These are phyloP conservation scores for Strix aluco DNA, from an alignment of 2,113 vertebrate species.

Conservation along the genomic window DNA sequence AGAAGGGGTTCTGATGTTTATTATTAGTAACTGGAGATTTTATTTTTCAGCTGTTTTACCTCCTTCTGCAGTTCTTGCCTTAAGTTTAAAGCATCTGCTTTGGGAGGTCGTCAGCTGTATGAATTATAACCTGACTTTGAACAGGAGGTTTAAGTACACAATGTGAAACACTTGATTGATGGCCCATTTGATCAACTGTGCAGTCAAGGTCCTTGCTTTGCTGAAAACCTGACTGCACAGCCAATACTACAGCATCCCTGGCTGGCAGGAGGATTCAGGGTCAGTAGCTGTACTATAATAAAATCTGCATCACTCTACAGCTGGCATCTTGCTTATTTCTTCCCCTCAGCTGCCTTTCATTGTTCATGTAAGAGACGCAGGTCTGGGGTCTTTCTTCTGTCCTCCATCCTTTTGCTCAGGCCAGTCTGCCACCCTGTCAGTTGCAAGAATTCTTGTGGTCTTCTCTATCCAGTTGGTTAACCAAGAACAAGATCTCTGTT, in stretches of 20 bases:
- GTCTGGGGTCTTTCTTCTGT: background rate
- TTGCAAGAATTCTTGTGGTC: background rate
- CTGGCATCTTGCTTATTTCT: background rate
- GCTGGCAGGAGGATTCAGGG: background rate
- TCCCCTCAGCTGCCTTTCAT: background rate
- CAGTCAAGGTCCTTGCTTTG: slow-evolving; percentile 8
- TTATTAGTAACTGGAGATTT: background rate
- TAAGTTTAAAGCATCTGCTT: background rate
- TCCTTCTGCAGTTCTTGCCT: background rate
- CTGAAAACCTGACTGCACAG: background rate
- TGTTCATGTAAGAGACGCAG: background rate
- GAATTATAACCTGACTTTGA: slow-evolving; percentile 37
- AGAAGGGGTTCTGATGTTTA: background rate
- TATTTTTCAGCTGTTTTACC: slow-evolving; percentile 11
- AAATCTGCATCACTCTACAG: background rate
- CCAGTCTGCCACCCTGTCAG: background rate
- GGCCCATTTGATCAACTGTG: slow-evolving; percentile 27
- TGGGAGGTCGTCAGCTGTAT: background rate
- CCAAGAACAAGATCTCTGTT: background rate
- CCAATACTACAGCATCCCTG: background rate
- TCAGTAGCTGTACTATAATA: background rate
- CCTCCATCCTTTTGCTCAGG: background rate
- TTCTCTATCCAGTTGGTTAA: background rate
- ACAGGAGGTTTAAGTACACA: slow-evolving; percentile 37
- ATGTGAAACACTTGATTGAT: slow-evolving; percentile 50